These are phyloP conservation scores for Entomobrya proxima DNA, from an alignment of 2,888 invertebrate species.

Conservation along the genomic window DNA sequence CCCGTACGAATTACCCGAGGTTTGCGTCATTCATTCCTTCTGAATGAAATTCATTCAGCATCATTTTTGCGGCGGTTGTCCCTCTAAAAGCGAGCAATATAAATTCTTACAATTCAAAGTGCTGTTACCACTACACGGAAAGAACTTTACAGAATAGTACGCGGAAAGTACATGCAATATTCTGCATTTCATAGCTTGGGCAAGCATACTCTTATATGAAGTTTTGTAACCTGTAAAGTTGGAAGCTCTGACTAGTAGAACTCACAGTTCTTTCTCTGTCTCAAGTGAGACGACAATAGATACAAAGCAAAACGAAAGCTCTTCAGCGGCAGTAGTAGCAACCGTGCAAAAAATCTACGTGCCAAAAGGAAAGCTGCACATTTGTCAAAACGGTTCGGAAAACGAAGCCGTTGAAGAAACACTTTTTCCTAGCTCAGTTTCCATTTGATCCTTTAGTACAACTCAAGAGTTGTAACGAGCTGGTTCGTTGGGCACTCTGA, in stretches of 20 bases:
- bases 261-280: neutral
- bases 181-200: neutral
- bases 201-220: neutral
- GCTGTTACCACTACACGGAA: no score
- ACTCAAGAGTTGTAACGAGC: conserved; percentile 48
- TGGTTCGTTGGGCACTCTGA: conserved; percentile 21
- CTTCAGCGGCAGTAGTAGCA: neutral
- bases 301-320: neutral
- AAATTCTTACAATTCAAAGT: neutral
- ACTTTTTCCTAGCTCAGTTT: conserved; percentile 33
- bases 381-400: conserved; percentile 57
- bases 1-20: conserved; percentile 21
- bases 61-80: conserved; percentile 38
- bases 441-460: conserved; percentile 41
- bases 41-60: conserved; percentile 53
- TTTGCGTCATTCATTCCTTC: conserved; percentile 51
- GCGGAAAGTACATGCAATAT: no score
- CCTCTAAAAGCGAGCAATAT: conserved; percentile 23
- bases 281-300: neutral
- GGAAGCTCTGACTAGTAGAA: neutral
- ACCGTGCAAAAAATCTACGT: neutral
- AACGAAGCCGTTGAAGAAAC: conserved; percentile 27
- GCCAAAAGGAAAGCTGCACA: conserved; percentile 53
- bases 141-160: no score
- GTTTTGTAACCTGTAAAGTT: neutral